These are phyloP conservation scores for Prenolepis imparis DNA, from an alignment of 2,888 invertebrate genomes.

Conservation along the genomic window DNA sequence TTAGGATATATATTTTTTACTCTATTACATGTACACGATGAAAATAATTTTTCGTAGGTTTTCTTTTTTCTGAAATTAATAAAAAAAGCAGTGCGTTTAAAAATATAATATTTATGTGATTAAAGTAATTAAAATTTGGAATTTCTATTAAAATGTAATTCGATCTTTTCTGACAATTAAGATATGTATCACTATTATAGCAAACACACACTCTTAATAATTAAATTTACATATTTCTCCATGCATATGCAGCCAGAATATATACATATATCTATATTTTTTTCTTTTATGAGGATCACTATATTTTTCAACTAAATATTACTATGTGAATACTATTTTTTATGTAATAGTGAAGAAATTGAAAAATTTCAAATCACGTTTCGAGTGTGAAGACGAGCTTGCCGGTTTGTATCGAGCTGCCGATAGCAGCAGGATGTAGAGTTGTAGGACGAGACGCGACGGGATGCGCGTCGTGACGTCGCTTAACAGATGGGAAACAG, in stretches of 20 bases:
- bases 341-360: not conserved
- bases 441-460: constrained; percentile 20
- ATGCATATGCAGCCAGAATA: not conserved
- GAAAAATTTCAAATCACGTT: constrained; percentile 20
- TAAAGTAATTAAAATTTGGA: constrained; percentile 14
- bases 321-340: not conserved
- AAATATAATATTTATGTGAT: not conserved
- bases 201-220: not conserved
- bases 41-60: not conserved
- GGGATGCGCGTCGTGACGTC: constrained; percentile 41
- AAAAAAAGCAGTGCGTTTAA: not conserved
- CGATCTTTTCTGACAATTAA: constrained; percentile 23
- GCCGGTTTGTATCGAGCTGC: constrained; percentile 28
- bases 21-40: not conserved
- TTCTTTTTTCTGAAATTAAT: not conserved
- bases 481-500: constrained; percentile 55
- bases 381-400: not conserved
- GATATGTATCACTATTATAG: not conserved
- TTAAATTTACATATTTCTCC: not conserved
- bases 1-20: constrained; percentile 5
- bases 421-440: constrained; percentile 32
- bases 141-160: not conserved
- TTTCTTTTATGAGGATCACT: not conserved
- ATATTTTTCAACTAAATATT: not conserved
- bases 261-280: not conserved